A percentile compares a stretch with the other conserved stretches of the same genome.
phyloP scores from a whole-genome alignment of 1,140 invertebrate species.

The Drosophila jambulina region DNA sequence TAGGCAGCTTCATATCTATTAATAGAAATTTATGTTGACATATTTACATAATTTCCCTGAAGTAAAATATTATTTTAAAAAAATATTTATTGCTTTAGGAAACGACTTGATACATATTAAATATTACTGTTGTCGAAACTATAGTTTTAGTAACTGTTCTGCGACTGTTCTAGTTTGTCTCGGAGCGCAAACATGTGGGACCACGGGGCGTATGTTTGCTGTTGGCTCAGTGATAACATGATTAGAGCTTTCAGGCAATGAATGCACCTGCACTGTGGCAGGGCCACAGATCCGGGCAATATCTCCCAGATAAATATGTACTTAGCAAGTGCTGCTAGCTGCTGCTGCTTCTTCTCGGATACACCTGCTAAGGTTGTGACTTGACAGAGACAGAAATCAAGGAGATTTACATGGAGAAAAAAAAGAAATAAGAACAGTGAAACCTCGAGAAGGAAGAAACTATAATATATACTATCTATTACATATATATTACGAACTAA shows the following conservation, averaged over 20 bases:
- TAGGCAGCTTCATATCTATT: not conserved
- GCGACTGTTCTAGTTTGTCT: slow-evolving; percentile 19
- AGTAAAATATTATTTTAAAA: not conserved
- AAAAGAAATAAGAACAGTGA: not conserved
- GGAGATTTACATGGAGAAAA: slow-evolving; percentile 12
- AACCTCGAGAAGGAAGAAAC: not conserved
- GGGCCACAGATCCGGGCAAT: slow-evolving; percentile 18
- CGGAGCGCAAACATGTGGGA: slow-evolving; percentile 10
- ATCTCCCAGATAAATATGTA: slow-evolving; percentile 31
- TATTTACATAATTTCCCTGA: not conserved
- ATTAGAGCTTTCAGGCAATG: slow-evolving; percentile 43
- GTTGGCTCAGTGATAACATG: slow-evolving; percentile 46
- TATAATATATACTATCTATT: not conserved
- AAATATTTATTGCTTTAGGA: not conserved
- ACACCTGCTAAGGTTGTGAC: slow-evolving; percentile 24
- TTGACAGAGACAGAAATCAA: slow-evolving; percentile 28
- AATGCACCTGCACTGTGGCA: slow-evolving; percentile 43
- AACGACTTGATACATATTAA: not conserved
- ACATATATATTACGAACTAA: not conserved
- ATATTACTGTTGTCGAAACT: not conserved
- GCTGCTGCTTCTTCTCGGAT: slow-evolving; percentile 4
- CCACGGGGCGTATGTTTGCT: slow-evolving; percentile 38
- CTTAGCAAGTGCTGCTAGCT: slow-evolving; percentile 36
- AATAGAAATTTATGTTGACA: too few species aligned
- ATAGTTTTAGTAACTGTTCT: not conserved